A percentile compares a stretch with the other conserved stretches of the same genome.
These are phyloP conservation scores for Elegia similella DNA, from an alignment of 2,888 invertebrate species.

Conservation along the genomic window DNA sequence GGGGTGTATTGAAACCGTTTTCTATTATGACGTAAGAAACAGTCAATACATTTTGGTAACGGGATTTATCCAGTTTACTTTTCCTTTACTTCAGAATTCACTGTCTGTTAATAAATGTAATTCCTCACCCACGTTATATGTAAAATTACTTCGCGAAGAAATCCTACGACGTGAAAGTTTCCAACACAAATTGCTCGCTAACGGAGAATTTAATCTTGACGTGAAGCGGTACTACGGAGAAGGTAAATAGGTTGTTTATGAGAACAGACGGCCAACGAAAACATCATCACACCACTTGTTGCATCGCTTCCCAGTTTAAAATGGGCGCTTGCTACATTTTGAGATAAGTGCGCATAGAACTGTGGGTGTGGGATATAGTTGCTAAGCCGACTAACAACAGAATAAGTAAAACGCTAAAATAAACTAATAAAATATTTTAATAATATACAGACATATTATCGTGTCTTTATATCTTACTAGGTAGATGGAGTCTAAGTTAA, in stretches of 20 bases:
- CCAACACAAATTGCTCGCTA: neutral
- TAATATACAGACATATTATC: too few relatives aligned
- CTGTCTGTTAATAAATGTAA: neutral
- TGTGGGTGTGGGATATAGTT: neutral
- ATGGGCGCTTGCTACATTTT: neutral
- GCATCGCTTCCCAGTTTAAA: neutral
- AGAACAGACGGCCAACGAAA: conserved; percentile 3
- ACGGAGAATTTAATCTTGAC: neutral
- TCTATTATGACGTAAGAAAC: too few relatives aligned
- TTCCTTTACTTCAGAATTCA: too few relatives aligned
- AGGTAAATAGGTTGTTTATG: neutral
- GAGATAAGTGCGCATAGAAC: neutral
- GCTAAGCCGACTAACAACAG: too few relatives aligned
- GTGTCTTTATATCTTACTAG: too few relatives aligned
- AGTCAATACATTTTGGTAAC: too few relatives aligned
- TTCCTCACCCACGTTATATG: neutral
- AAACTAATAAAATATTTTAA: too few relatives aligned
- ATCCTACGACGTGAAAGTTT: neutral
- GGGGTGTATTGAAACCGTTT: too few relatives aligned
- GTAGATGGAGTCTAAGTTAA: too few relatives aligned
- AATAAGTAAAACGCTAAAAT: too few relatives aligned
- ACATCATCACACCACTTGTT: neutral
- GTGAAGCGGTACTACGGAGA: too few relatives aligned
- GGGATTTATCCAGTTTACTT: too few relatives aligned
- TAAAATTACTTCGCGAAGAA: conserved; percentile 1